A percentile compares a stretch with the other conserved stretches of the same genome.
phyloP scores from a whole-genome alignment of 2,797 vertebrate species.

The Bradypodion ventrale region DNA sequence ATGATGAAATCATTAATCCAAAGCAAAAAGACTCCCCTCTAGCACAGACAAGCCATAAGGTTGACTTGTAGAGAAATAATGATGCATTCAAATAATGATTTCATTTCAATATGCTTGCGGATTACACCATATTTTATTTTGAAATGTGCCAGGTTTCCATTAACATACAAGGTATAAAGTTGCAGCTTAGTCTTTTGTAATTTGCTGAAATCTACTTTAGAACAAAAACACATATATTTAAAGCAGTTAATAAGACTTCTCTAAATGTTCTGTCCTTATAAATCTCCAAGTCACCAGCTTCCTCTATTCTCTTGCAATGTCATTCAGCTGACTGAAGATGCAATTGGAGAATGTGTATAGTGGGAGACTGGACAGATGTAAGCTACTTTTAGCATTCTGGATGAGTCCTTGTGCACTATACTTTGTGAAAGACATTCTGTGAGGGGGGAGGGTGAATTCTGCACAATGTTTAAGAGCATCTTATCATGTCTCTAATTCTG shows the following conservation, averaged over 20 bases:
- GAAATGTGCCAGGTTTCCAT: background rate
- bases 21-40: background rate
- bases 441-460: background rate
- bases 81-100: background rate
- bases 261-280: slow-evolving; percentile 47
- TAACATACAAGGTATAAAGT: background rate
- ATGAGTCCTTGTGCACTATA: background rate
- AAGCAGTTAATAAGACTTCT: slow-evolving; percentile 34
- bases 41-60: background rate
- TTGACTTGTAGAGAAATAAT: background rate
- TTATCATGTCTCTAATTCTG: background rate
- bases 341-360: background rate
- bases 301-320: slow-evolving; percentile 32
- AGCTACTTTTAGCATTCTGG: background rate
- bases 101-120: background rate
- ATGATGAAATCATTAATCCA: background rate
- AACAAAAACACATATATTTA: background rate
- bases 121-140: background rate
- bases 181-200: background rate
- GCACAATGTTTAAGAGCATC: no score
- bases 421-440: background rate
- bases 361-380: background rate
- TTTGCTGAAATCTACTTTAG: background rate
- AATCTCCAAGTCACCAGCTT: slow-evolving; percentile 53
- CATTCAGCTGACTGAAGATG: slow-evolving; percentile 25